These are phyloP conservation scores for Sogatella furcifera DNA, from an alignment of 1,140 invertebrate species.

Conservation along the genomic window DNA sequence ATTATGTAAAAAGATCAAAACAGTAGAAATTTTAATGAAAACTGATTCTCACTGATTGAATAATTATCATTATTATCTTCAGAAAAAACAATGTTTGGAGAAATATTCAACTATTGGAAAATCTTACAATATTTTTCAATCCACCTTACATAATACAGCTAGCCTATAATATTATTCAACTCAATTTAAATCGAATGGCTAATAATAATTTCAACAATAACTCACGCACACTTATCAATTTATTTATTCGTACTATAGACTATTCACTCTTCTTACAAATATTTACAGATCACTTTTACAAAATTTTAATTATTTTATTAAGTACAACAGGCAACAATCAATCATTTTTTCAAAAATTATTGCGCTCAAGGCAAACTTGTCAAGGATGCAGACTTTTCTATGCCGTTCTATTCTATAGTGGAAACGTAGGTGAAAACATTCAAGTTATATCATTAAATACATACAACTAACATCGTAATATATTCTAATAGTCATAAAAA, in stretches of 20 bases:
- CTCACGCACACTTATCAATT: neutral
- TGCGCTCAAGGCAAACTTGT: neutral
- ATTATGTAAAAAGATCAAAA: too few species aligned
- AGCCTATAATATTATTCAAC: neutral
- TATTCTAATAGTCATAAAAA: too few species aligned
- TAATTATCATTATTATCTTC: too few species aligned
- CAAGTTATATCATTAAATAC: too few species aligned
- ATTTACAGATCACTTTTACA: conserved; percentile 10
- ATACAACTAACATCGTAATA: too few species aligned
- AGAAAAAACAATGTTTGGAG: too few species aligned
- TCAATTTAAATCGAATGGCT: neutral
- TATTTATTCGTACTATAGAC: neutral
- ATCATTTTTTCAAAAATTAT: neutral
- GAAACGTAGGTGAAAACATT: too few species aligned
- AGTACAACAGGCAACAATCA: conserved; percentile 9
- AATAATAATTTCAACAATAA: neutral
- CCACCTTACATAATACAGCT: too few species aligned
- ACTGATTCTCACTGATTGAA: too few species aligned
- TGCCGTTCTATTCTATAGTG: neutral
- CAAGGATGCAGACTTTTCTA: neutral
- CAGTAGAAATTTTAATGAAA: too few species aligned
- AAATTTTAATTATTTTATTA: conserved; percentile 10
- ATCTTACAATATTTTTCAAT: too few species aligned
- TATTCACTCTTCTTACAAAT: conserved; percentile 1
- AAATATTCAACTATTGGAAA: too few species aligned